Base-by-base conservation (phyloP, 1,140 invertebrate species). In the Gonatopus flavifemur region DNA sequence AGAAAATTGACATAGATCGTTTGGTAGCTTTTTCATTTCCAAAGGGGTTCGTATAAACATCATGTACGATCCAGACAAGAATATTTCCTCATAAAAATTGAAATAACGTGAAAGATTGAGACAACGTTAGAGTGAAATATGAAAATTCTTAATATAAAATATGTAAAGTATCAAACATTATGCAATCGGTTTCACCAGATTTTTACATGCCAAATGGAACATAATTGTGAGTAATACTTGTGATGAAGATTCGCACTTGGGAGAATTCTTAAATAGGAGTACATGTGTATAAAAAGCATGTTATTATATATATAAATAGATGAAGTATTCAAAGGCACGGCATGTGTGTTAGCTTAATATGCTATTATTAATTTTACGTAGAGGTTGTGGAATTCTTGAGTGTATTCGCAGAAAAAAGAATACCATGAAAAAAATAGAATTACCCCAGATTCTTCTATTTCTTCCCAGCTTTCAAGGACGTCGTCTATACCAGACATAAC, bases 391-490 rank as follows among this genome's bases (percentile, higher is more conserved):
- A 28, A 28, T 39, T n/a, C 12, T 15, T 9, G 16, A 20, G 13
- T 15, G 30, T 22, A 39, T 3, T 19, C 10, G n/a, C n/a, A n/a
- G n/a, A n/a, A n/a, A n/a, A n/a, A n/a, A n/a, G n/a, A n/a, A n/a
- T n/a, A n/a, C n/a, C n/a, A n/a, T n/a, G n/a, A n/a, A 22, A 24
- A 32, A 22, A 36, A 12, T 30, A 20, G 21, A 63, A 74, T 79
- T 70, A 86, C 85, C 72, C 80, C 81, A 39, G 81, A 84, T 72
- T 89, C 88, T 65, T 88, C 88, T 76, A 90, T 86, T 78, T 90
- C 87, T 79, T 91, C 89, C 89, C 89, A 91, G 80, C 84, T 89
- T 74, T 90, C 88, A 63, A 84, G 81, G 67, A 86, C 81, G 62
- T 85, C 83, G 57, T 83, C 81, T 59, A 79, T 76, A 51, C 76